A percentile compares a stretch with the other conserved stretches of the same genome.
phyloP scores from a whole-genome alignment of 2,113 vertebrate genomes.

The Phylloscopus whistleri region DNA sequence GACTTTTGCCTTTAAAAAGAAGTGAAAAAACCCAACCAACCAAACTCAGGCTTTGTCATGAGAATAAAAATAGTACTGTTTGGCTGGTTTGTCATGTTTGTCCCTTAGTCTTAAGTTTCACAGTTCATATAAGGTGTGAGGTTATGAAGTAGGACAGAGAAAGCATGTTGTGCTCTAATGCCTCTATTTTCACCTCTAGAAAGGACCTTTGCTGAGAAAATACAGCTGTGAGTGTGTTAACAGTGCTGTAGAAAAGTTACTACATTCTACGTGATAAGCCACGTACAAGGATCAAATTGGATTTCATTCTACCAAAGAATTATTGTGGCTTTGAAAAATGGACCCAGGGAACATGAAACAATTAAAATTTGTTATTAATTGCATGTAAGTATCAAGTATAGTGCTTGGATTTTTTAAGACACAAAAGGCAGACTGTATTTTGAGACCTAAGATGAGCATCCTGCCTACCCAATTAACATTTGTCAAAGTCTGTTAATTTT shows the following conservation, averaged over 20 bases:
- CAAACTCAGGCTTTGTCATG: neutral
- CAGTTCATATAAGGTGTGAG: conserved; percentile 32
- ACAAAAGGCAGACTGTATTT: neutral
- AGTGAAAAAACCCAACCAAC: neutral
- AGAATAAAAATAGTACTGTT: conserved; percentile 42
- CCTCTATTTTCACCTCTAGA: conserved; percentile 28
- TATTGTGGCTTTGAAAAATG: conserved; percentile 8
- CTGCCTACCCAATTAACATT: neutral
- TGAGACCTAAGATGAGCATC: neutral
- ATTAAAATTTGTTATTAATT: neutral
- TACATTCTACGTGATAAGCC: neutral
- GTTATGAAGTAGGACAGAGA: conserved; percentile 10
- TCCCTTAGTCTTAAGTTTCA: conserved; percentile 40
- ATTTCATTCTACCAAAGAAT: neutral
- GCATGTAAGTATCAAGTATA: neutral
- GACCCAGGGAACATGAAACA: neutral
- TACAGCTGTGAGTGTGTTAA: neutral
- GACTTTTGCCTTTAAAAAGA: conserved; percentile 36
- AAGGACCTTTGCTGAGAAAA: neutral
- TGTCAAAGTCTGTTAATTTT: neutral
- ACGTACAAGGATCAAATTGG: neutral
- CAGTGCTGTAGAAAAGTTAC: neutral
- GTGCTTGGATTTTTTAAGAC: neutral
- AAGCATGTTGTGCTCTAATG: neutral
- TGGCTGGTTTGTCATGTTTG: conserved; percentile 36